These are phyloP conservation scores for Peromyscus maniculatus DNA, from an alignment of 2,113 vertebrate species.

Conservation along the genomic window DNA sequence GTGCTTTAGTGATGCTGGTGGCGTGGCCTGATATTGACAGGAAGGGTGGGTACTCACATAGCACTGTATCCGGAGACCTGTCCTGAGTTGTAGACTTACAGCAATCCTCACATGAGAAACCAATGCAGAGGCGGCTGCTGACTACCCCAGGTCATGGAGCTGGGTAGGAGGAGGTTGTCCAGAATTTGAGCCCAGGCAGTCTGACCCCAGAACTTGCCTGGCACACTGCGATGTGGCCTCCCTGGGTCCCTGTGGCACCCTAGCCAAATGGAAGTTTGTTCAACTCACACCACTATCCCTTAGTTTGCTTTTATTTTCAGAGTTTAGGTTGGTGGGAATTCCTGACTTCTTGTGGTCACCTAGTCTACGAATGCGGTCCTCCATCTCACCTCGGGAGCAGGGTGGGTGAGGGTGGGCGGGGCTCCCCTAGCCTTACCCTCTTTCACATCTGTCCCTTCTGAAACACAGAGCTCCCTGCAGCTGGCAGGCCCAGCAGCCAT, in stretches of 20 bases:
- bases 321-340: background rate
- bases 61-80: background rate
- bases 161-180: background rate
- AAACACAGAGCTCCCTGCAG: background rate
- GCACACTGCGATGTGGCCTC: too few relatives aligned
- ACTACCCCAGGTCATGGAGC: background rate
- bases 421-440: background rate
- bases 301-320: conserved; percentile 5
- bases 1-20: background rate
- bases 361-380: background rate
- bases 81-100: too few relatives aligned
- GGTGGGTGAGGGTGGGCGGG: background rate
- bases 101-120: fast-evolving
- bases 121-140: background rate
- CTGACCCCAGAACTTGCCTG: background rate
- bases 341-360: too few relatives aligned
- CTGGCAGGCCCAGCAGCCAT: background rate
- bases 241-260: background rate
- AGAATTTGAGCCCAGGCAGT: background rate
- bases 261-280: background rate
- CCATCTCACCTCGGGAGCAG: background rate
- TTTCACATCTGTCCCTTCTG: background rate
- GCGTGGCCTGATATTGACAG: background rate
- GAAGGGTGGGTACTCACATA: background rate
- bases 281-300: background rate